Percentiles rank a stretch among this genome's conserved stretches.
phyloP scores from a whole-genome alignment of 2,888 invertebrate species.

The Eupithecia subumbrata region DNA sequence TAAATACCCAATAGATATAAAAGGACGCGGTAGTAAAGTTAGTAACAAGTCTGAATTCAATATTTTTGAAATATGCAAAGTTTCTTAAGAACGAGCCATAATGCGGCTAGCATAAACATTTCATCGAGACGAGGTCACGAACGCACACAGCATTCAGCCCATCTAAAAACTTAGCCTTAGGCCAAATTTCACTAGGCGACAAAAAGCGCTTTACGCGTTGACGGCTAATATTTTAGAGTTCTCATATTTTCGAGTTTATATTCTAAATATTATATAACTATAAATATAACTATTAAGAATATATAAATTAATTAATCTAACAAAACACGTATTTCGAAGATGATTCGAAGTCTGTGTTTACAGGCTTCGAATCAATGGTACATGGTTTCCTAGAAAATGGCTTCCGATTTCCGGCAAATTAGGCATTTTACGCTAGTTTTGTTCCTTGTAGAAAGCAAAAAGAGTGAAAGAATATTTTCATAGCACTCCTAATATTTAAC shows the following conservation, averaged over 20 bases:
- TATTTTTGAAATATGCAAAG: conserved; percentile 4
- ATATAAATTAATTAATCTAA: too few relatives aligned
- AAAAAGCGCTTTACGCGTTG: neutral
- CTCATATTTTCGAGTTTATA: neutral
- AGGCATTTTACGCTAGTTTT: neutral
- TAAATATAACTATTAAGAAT: too few relatives aligned
- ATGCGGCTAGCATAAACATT: conserved; percentile 70
- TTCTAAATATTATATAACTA: too few relatives aligned
- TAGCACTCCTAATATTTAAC: too few relatives aligned
- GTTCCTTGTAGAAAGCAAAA: neutral
- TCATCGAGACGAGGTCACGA: conserved; percentile 79
- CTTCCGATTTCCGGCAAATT: neutral
- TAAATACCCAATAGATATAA: neutral
- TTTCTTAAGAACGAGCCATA: neutral
- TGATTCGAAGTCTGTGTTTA: too few relatives aligned
- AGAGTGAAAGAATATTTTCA: too few relatives aligned
- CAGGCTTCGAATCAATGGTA: too few relatives aligned
- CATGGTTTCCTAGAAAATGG: too few relatives aligned
- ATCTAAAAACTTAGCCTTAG: conserved; percentile 53
- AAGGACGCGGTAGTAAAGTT: neutral
- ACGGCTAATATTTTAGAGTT: neutral
- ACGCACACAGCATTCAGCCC: conserved; percentile 47
- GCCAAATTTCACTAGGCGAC: neutral
- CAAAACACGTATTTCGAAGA: too few relatives aligned
- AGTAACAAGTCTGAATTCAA: neutral